Conservation (phyloP, 2,113 vertebrate species). For the Heteronetta atricapilla region DNA sequence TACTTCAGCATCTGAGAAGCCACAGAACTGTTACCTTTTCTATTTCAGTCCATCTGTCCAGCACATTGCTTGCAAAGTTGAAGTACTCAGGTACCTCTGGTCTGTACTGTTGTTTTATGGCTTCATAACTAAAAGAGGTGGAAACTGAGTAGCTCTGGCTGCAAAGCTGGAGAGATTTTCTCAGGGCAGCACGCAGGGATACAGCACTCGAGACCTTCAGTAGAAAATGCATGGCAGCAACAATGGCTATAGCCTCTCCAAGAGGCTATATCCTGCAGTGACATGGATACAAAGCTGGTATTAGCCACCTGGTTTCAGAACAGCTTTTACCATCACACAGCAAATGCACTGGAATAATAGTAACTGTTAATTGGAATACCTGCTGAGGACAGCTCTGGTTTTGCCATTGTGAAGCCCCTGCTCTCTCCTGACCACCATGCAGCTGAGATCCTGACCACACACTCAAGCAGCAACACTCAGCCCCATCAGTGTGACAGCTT, state of each 20-base stretch:
- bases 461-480: background rate
- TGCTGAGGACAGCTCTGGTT: background rate
- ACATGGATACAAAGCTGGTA: background rate
- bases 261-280: constrained; percentile 38
- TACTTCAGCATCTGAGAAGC: background rate
- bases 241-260: background rate
- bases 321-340: background rate
- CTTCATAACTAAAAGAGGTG: constrained; percentile 75
- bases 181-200: background rate
- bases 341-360: background rate
- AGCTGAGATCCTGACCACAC: background rate
- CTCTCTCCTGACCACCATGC: background rate
- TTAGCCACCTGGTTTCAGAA: background rate
- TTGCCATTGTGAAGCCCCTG: background rate
- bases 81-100: constrained; percentile 78
- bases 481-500: background rate
- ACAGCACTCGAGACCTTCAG: background rate
- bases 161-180: constrained; percentile 9
- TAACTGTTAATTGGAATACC: background rate
- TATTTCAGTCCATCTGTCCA: constrained; percentile 80
- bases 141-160: background rate
- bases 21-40: constrained; percentile 76
- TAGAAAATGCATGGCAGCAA: constrained; percentile 3
- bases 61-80: constrained; percentile 85
- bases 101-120: constrained; percentile 70